A percentile compares a stretch with the other conserved stretches of the same genome.
These are phyloP conservation scores for Passer domesticus DNA, from an alignment of 2,113 vertebrate genomes.

Conservation along the genomic window DNA sequence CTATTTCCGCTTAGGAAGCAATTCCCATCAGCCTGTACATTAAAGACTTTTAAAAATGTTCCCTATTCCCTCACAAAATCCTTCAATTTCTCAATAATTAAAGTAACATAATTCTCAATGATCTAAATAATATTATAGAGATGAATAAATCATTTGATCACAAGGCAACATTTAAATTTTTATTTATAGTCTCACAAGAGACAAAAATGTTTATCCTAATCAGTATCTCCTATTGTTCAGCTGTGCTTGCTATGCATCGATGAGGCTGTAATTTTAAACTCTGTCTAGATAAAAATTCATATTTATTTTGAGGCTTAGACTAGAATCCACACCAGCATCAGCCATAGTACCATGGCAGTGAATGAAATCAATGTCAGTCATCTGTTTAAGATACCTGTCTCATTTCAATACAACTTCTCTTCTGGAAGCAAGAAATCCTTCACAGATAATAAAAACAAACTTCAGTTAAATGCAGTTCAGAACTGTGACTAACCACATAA, in stretches of 20 bases:
- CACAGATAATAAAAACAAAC: not conserved
- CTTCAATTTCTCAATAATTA: constrained; percentile 32
- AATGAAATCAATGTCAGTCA: not conserved
- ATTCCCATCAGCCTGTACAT: not conserved
- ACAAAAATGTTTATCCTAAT: constrained; percentile 36
- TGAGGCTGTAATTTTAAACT: not conserved
- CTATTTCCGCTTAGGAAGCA: not conserved
- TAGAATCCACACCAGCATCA: not conserved
- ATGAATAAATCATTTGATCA: constrained; percentile 68
- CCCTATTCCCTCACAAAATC: not conserved
- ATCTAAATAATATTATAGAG: constrained; percentile 62
- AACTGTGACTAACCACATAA: not conserved
- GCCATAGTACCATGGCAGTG: no score
- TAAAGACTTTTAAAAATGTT: not conserved
- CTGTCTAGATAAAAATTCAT: not conserved
- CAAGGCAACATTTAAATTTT: constrained; percentile 42
- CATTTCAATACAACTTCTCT: not conserved
- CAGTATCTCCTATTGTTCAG: not conserved
- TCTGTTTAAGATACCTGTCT: not conserved
- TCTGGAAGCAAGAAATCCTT: not conserved
- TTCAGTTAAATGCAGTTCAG: not conserved
- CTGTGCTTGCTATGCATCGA: not conserved
- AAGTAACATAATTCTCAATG: constrained; percentile 45
- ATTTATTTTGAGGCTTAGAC: not conserved
- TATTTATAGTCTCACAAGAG: constrained; percentile 48